A percentile compares a stretch with the other conserved stretches of the same genome.
Evolutionary conservation across 2,888 invertebrate species (phyloP).

Genomic region (Charanyca ferruginea): DNA sequence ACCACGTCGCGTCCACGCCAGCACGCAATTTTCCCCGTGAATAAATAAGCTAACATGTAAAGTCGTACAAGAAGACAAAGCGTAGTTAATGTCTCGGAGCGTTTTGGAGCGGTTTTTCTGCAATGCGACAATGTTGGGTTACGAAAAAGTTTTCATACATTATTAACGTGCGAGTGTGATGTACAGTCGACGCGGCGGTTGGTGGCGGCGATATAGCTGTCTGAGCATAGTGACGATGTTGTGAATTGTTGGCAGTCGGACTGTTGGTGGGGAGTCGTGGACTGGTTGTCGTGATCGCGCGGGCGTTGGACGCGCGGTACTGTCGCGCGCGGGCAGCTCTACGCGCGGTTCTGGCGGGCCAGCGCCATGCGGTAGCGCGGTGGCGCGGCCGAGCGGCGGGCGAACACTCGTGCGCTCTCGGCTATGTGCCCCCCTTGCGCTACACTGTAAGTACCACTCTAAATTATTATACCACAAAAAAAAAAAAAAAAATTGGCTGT

Average conservation of each 20-base stretch:
- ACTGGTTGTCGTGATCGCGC: conserved; percentile 76
- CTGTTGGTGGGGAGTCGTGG: conserved; percentile 86
- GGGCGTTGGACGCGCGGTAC: conserved; percentile 57
- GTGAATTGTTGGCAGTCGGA: conserved; percentile 88
- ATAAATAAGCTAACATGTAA: conserved; percentile 68
- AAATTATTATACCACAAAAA: conserved; percentile 14
- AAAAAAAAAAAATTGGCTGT: too few relatives aligned
- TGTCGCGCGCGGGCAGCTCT: conserved; percentile 69
- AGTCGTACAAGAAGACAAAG: conserved; percentile 62
- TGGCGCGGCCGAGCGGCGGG: conserved; percentile 87
- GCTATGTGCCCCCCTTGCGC: conserved; percentile 91
- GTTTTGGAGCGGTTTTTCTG: conserved; percentile 78
- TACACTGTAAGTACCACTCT: conserved; percentile 86
- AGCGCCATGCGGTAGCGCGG: conserved; percentile 84
- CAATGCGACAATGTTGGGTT: conserved; percentile 85
- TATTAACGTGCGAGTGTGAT: conserved; percentile 70
- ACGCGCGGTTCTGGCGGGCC: conserved; percentile 73
- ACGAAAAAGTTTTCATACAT: conserved; percentile 74
- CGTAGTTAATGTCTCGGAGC: conserved; percentile 61
- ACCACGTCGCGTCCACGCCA: conserved; percentile 60
- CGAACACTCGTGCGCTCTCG: conserved; percentile 87
- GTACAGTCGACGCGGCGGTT: conserved; percentile 55
- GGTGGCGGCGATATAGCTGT: conserved; percentile 58
- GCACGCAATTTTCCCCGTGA: conserved; percentile 62
- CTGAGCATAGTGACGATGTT: conserved; percentile 65